phyloP scores from a whole-genome alignment of 64 coral and sea anemone species.

The Exaiptasia diaphana region DNA sequence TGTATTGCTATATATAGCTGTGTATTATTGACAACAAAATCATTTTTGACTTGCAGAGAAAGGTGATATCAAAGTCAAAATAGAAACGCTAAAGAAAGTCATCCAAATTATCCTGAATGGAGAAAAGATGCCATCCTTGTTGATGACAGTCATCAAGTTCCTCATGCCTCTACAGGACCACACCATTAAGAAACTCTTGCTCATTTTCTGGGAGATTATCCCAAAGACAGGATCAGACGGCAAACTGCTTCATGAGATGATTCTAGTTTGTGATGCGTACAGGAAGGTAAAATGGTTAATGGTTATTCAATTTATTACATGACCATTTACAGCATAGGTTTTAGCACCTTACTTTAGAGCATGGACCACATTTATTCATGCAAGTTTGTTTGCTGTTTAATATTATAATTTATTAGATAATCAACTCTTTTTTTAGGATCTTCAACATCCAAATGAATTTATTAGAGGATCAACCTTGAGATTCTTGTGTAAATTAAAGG shows the following conservation, averaged over 20 bases:
- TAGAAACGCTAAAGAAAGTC: conserved; percentile 82
- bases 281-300: conserved; percentile 64
- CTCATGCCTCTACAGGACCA: conserved; percentile 92
- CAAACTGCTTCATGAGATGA: conserved; percentile 96
- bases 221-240: conserved; percentile 95
- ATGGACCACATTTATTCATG: background rate
- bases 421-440: conserved; percentile 78
- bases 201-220: conserved; percentile 99
- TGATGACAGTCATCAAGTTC: conserved; percentile 97
- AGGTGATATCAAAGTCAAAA: conserved; percentile 85
- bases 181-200: conserved; percentile 89
- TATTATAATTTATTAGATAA: no score
- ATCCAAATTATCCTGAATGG: conserved; percentile 93
- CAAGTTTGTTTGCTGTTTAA: background rate
- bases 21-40: background rate
- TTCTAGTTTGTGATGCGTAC: conserved; percentile 98
- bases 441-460: conserved; percentile 98
- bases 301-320: background rate
- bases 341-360: background rate
- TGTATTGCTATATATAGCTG: no score
- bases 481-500: conserved; percentile 99
- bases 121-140: conserved; percentile 90
- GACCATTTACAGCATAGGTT: no score
- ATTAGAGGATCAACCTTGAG: conserved; percentile 90
- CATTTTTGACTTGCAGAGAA: conserved; percentile 65